Evolutionary conservation across 2,113 vertebrate species (phyloP).

Genomic region (Eurystomus gularis): DNA sequence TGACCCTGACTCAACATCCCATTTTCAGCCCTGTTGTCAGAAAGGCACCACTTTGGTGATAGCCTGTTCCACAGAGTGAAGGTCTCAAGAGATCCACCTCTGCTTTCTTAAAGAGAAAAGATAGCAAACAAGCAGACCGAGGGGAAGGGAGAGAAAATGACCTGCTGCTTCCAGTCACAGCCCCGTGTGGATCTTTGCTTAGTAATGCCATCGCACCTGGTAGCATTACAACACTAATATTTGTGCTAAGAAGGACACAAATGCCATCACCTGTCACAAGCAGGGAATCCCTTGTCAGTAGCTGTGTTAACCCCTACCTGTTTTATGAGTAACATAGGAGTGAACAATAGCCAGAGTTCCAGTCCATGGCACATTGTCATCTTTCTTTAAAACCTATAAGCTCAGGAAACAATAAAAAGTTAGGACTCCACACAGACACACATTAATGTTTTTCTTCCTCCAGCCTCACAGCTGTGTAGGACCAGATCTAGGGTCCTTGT

Average conservation of each 20-base stretch:
- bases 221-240: background rate
- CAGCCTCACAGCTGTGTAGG: background rate
- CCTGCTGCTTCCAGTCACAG: background rate
- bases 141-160: background rate
- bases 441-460: background rate
- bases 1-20: background rate
- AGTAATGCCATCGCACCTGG: background rate
- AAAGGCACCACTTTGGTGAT: background rate
- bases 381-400: slow-evolving; percentile 91
- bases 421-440: background rate
- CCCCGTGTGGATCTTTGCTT: background rate
- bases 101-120: background rate
- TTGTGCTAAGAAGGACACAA: background rate
- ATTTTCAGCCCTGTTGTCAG: background rate
- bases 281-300: background rate
- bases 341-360: slow-evolving; percentile 91
- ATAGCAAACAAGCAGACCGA: rapidly evolving
- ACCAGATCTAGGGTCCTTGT: background rate
- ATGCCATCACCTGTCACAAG: rapidly evolving
- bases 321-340: slow-evolving; percentile 96
- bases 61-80: background rate
- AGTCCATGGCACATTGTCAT: slow-evolving; percentile 89
- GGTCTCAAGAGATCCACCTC: background rate
- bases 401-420: slow-evolving; percentile 3
- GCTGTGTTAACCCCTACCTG: slow-evolving; percentile 74